Conservation (phyloP, 2,113 vertebrate species). For the Dromaius novaehollandiae region DNA sequence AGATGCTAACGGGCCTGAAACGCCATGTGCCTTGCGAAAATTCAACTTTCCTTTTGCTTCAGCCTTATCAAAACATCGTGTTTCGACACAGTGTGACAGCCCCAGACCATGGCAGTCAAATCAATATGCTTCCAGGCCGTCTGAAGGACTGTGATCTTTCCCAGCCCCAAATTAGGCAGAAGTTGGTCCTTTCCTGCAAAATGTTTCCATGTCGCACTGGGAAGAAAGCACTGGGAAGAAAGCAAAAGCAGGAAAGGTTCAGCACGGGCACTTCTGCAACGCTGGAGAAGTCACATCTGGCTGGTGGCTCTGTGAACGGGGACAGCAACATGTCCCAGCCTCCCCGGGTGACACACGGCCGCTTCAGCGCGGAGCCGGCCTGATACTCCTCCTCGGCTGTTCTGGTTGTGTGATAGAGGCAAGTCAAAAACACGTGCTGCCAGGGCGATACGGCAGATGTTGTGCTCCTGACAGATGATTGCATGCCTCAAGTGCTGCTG, state of each 20-base stretch:
- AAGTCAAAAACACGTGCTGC: not conserved
- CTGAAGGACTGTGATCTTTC: slow-evolving; percentile 28
- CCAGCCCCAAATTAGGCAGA: not conserved
- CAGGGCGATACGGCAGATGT: not conserved
- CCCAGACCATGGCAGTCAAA: slow-evolving; percentile 19
- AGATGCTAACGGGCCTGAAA: not conserved
- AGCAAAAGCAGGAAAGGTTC: not conserved
- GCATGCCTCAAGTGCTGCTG: not conserved
- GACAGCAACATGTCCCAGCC: not conserved
- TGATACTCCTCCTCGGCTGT: not conserved
- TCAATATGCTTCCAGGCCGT: slow-evolving; percentile 45
- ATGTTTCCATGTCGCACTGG: not conserved
- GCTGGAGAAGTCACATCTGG: not conserved
- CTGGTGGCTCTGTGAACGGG: not conserved
- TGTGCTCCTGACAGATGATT: not conserved
- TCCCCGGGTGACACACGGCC: not conserved
- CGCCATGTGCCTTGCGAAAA: not conserved
- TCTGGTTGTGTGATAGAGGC: rapidly evolving
- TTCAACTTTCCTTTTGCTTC: slow-evolving; percentile 3
- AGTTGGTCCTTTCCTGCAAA: not conserved
- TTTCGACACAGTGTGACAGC: slow-evolving; percentile 5
- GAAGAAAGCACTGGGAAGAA: not conserved
- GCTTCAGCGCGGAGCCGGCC: not conserved
- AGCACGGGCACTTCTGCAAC: not conserved
- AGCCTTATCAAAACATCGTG: not conserved